These are phyloP conservation scores for Stigmatopora argus DNA, from an alignment of 2,113 vertebrate species.

Conservation along the genomic window DNA sequence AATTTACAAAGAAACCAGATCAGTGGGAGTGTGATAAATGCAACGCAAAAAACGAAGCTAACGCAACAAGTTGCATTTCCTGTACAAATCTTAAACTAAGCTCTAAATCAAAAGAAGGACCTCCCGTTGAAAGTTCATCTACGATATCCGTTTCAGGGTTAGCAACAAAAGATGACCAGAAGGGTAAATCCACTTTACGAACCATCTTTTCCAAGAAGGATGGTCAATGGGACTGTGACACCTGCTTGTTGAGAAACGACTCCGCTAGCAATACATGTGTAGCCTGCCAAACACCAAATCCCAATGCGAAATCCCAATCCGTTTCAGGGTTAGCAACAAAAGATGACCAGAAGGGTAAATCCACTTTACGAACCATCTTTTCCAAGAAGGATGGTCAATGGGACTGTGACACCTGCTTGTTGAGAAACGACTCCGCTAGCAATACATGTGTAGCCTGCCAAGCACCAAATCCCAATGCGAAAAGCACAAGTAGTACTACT, in stretches of 20 bases:
- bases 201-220: conserved; percentile 75
- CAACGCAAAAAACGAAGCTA: conserved; percentile 68
- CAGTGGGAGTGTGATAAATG: conserved; percentile 77
- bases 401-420: conserved; percentile 76
- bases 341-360: conserved; percentile 51
- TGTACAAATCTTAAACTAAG: conserved; percentile 58
- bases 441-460: conserved; percentile 71
- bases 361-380: conserved; percentile 72
- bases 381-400: conserved; percentile 77
- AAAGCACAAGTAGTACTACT: conserved; percentile 37
- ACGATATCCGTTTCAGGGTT: conserved; percentile 9
- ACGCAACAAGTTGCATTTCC: conserved; percentile 65
- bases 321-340: conserved; percentile 48
- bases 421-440: conserved; percentile 73
- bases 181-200: conserved; percentile 55
- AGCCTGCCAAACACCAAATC: conserved; percentile 72
- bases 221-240: conserved; percentile 80
- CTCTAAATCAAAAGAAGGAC: conserved; percentile 17
- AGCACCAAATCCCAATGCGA: conserved; percentile 70
- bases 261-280: conserved; percentile 64
- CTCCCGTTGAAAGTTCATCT: conserved; percentile 8
- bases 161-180: conserved; percentile 64
- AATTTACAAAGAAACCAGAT: conserved; percentile 70
- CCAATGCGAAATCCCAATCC: conserved; percentile 14
- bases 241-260: conserved; percentile 76